Evolutionary conservation across 2,888 invertebrate genomes (phyloP).

Genomic region (Drosophila silvestris): DNA sequence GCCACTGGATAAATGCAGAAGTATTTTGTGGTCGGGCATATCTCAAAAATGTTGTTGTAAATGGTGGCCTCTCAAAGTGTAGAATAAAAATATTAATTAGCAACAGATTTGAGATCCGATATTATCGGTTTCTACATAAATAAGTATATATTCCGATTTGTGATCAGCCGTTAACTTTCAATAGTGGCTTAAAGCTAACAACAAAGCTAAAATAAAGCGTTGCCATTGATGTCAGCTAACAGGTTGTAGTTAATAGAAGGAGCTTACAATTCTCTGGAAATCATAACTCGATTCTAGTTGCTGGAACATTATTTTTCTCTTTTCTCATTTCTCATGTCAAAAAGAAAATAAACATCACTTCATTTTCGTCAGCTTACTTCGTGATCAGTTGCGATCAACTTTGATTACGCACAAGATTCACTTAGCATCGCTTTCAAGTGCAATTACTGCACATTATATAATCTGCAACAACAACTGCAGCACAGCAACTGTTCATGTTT

Average conservation of each 20-base stretch:
- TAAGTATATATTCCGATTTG: neutral
- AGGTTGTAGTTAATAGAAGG: neutral
- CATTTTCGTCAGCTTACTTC: neutral
- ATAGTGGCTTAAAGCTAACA: no score
- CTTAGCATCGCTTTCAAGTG: slow-evolving; percentile 15
- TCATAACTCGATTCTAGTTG: neutral
- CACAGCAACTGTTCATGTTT: neutral
- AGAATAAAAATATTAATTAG: neutral
- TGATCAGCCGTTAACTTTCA: neutral
- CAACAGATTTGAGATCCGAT: neutral
- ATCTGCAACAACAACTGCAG: slow-evolving; percentile 5
- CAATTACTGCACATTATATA: slow-evolving; percentile 31
- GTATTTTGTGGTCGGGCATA: neutral
- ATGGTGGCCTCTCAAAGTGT: neutral
- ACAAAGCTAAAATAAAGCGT: neutral
- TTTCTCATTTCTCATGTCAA: neutral
- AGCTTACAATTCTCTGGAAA: neutral
- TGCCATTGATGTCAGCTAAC: neutral
- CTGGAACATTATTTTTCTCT: neutral
- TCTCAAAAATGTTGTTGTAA: neutral
- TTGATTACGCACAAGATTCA: slow-evolving; percentile 4
- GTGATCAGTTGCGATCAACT: neutral
- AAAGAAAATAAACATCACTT: neutral
- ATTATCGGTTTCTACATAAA: neutral
- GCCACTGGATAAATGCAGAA: neutral